These are phyloP conservation scores for Choloepus hoffmanni DNA, from an alignment of 2,113 vertebrate genomes.

Conservation along the genomic window DNA sequence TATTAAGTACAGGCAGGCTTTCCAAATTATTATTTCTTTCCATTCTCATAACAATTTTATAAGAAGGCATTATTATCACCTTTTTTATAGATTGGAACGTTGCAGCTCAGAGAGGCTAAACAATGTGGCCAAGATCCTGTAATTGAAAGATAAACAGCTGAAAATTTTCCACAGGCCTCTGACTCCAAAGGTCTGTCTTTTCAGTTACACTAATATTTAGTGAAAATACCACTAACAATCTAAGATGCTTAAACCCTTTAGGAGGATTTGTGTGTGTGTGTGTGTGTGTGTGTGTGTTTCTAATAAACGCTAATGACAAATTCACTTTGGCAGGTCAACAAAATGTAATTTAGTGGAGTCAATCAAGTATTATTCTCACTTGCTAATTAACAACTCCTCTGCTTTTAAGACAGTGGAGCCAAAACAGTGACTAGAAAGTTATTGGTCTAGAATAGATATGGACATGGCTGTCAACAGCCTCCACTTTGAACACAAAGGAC, in stretches of 20 bases:
- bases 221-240: slow-evolving; percentile 1
- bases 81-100: not conserved
- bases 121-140: not conserved
- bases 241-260: not conserved
- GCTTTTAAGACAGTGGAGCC: slow-evolving; percentile 54
- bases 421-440: slow-evolving; percentile 64
- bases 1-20: not conserved
- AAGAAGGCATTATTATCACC: not conserved
- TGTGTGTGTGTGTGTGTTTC: not conserved
- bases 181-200: not conserved
- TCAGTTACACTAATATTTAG: not conserved
- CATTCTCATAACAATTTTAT: not conserved
- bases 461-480: slow-evolving; percentile 58
- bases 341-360: slow-evolving; percentile 77
- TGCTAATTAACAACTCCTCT: slow-evolving; percentile 71
- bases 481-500: slow-evolving; percentile 63
- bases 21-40: slow-evolving; percentile 3
- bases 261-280: not conserved
- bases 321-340: slow-evolving; percentile 74
- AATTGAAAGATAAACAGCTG: not conserved
- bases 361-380: slow-evolving; percentile 66
- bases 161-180: not conserved
- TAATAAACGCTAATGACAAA: slow-evolving; percentile 69
- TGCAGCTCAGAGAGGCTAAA: not conserved
- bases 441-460: slow-evolving; percentile 50